phyloP scores from a whole-genome alignment of 2,888 invertebrate genomes.

The Cephus pulcher region DNA sequence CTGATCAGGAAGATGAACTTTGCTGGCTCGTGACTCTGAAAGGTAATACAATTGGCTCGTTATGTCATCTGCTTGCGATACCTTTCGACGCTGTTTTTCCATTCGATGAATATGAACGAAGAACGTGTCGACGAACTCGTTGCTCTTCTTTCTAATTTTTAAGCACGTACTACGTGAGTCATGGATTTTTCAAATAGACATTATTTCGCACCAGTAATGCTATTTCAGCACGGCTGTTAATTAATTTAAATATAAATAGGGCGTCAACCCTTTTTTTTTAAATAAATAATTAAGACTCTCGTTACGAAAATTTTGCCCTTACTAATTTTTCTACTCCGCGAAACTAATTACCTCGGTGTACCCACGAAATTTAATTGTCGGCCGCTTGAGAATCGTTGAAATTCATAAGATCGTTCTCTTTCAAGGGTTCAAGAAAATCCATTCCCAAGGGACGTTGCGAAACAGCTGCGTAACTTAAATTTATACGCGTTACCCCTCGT shows the following conservation, averaged over 20 bases:
- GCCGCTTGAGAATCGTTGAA: neutral
- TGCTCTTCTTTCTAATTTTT: neutral
- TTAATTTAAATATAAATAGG: neutral
- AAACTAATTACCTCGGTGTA: neutral
- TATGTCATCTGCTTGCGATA: neutral
- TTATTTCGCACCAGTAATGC: neutral
- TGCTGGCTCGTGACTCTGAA: constrained; percentile 91
- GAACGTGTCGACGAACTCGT: neutral
- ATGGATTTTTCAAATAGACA: neutral
- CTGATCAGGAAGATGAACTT: constrained; percentile 94
- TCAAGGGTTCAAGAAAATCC: neutral
- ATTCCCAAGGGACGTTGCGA: neutral
- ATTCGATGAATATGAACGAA: neutral
- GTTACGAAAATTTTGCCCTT: neutral
- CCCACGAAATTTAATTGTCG: neutral
- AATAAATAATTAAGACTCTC: neutral
- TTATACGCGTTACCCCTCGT: neutral
- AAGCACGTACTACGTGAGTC: neutral
- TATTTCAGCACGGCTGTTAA: neutral
- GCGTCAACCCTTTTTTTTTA: neutral
- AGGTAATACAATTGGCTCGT: constrained; percentile 27
- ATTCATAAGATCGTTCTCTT: neutral
- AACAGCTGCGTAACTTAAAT: neutral
- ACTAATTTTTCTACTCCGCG: neutral
- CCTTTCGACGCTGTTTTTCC: neutral